Conservation (phyloP, 2,797 vertebrate species). For the Pangasius djambal region DNA sequence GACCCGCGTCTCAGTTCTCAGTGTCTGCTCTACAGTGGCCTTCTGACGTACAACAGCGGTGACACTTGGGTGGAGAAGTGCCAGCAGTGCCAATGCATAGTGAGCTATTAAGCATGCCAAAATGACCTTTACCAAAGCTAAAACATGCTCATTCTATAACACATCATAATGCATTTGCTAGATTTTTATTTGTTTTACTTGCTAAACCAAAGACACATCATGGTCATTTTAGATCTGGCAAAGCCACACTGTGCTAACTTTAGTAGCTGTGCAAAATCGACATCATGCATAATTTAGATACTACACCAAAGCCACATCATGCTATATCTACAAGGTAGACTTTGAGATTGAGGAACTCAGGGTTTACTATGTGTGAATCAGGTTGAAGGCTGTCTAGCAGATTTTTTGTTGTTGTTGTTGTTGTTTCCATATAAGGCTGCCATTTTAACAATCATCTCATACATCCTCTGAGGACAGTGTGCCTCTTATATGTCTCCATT, state of each 20-base stretch:
- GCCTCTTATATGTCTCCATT: conserved; percentile 7
- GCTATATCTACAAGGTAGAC: neutral
- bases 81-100: conserved; percentile 86
- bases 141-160: neutral
- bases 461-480: neutral
- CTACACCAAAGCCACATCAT: neutral
- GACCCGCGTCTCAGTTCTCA: conserved; percentile 85
- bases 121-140: neutral
- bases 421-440: neutral
- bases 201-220: neutral
- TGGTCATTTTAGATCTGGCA: neutral
- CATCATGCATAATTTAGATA: neutral
- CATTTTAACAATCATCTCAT: neutral
- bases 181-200: neutral
- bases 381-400: neutral
- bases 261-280: neutral
- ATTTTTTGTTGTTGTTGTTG: neutral
- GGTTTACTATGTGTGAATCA: neutral
- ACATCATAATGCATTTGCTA: neutral
- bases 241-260: too few relatives aligned
- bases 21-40: conserved; percentile 84
- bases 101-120: conserved; percentile 63
- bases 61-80: conserved; percentile 87
- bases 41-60: conserved; percentile 82
- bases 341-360: neutral